Evolutionary conservation across 2,113 vertebrate species (phyloP).

Genomic region (Tachysurus vachellii): DNA sequence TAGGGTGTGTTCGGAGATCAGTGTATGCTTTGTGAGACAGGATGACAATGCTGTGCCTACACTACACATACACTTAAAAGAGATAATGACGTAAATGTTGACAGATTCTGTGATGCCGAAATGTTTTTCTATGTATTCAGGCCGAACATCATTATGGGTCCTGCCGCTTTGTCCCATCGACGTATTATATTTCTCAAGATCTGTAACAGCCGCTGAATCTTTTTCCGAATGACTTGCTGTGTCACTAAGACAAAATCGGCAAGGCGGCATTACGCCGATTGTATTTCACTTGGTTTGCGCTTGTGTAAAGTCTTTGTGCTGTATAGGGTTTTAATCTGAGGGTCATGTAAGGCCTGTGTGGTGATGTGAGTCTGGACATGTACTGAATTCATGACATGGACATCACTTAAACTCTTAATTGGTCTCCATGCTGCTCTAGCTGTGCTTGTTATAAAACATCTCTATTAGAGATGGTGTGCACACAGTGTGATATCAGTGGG

Average conservation of each 20-base stretch:
- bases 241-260: conserved; percentile 60
- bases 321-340: conserved; percentile 55
- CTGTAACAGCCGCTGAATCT: conserved; percentile 57
- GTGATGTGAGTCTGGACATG: background rate
- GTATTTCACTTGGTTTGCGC: conserved; percentile 71
- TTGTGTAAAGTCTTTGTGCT: conserved; percentile 61
- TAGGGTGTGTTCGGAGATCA: background rate
- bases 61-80: conserved; percentile 52
- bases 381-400: background rate
- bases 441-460: background rate
- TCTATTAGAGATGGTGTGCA: background rate
- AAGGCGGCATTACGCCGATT: conserved; percentile 70
- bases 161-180: conserved; percentile 25
- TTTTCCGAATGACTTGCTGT: conserved; percentile 74
- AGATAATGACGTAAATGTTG: conserved; percentile 66
- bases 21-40: background rate
- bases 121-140: conserved; percentile 30
- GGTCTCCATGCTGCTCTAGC: background rate
- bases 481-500: background rate
- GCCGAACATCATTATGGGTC: conserved; percentile 34
- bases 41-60: background rate
- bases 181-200: conserved; percentile 58
- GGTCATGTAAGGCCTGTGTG: conserved; percentile 2
- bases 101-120: conserved; percentile 56
- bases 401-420: conserved; percentile 18